Conservation (phyloP, 2,888 invertebrate genomes). For the Colletes collaris region DNA sequence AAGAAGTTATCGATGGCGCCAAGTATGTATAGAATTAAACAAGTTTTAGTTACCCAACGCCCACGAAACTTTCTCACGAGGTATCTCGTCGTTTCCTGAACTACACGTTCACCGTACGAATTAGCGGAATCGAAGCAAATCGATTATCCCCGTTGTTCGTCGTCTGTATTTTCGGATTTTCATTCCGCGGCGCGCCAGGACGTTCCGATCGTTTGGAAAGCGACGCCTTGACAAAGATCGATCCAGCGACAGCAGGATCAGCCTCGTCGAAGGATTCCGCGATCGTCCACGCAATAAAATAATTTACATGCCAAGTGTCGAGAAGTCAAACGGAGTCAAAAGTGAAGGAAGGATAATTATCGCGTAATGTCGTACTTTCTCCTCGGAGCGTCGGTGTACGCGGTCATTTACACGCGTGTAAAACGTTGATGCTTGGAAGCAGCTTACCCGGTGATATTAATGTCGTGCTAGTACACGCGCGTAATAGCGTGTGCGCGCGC, state of each 20-base stretch:
- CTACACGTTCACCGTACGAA: no score
- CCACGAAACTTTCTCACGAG: no score
- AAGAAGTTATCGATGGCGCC: no score
- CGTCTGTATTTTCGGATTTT: no score
- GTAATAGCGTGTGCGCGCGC: constrained; percentile 37
- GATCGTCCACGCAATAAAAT: constrained; percentile 39
- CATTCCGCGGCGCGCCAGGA: neutral
- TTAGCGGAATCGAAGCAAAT: no score
- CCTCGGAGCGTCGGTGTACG: constrained; percentile 48
- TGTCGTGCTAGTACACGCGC: constrained; percentile 58
- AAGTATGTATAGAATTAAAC: no score
- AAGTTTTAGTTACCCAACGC: no score
- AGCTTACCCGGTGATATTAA: constrained; percentile 57
- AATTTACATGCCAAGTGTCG: constrained; percentile 59
- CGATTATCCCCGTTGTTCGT: no score
- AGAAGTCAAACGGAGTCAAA: constrained; percentile 63
- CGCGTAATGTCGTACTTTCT: constrained; percentile 66
- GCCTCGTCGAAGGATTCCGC: neutral
- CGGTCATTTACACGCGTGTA: constrained; percentile 62
- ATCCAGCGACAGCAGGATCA: neutral
- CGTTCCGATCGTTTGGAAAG: neutral
- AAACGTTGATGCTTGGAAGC: constrained; percentile 58
- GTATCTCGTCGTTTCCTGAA: no score
- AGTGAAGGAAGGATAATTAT: constrained; percentile 65
- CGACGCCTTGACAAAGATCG: constrained; percentile 17